Conservation (phyloP, 2,113 vertebrate species). For the Rallus limicola region DNA sequence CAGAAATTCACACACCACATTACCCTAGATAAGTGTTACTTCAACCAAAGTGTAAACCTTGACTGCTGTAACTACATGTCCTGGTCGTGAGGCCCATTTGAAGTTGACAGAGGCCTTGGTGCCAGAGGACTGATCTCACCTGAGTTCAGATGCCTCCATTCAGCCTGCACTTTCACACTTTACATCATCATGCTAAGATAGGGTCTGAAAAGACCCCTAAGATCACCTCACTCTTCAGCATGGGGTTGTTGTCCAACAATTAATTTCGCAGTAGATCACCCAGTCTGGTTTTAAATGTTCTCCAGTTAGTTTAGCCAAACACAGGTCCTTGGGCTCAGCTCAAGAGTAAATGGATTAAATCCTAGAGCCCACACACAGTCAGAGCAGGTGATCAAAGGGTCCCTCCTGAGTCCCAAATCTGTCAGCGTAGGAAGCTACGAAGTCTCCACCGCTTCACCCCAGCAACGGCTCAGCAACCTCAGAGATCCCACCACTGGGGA, state of each 20-base stretch:
- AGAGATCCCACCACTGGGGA: background rate
- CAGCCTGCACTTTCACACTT: background rate
- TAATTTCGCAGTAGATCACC: background rate
- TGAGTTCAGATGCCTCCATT: background rate
- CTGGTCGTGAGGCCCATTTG: background rate
- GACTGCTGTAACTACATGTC: rapidly evolving
- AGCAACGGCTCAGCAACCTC: background rate
- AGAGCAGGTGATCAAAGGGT: rapidly evolving
- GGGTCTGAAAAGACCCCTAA: background rate
- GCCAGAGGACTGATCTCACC: background rate
- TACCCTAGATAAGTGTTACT: background rate
- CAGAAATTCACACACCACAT: background rate
- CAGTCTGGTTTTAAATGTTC: background rate
- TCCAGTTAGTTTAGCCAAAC: background rate
- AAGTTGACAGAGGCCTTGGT: background rate
- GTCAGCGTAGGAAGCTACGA: rapidly evolving
- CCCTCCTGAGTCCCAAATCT: background rate
- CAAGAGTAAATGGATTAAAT: background rate
- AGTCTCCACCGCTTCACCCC: background rate
- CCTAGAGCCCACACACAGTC: background rate
- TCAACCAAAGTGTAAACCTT: background rate
- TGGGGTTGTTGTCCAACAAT: background rate
- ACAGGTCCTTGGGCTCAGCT: background rate
- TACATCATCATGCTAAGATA: background rate
- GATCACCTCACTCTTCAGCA: background rate